These are phyloP conservation scores for Calephelis perditalis DNA, from an alignment of 2,888 invertebrate species.

Conservation along the genomic window DNA sequence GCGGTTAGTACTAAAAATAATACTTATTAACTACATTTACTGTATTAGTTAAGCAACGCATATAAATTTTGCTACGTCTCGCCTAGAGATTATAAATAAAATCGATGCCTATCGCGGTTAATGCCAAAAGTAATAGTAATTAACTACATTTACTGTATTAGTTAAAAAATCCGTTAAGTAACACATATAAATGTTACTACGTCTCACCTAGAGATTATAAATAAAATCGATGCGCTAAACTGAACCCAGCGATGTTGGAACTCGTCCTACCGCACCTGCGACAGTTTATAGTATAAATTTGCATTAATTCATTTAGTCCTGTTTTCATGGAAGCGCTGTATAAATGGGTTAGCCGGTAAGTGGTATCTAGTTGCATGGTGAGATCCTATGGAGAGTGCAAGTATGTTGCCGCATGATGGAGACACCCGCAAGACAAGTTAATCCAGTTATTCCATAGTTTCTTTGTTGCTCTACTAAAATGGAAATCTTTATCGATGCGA, in stretches of 20 bases:
- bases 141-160: too few species aligned
- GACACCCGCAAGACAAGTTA: slow-evolving; percentile 16
- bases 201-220: slow-evolving; percentile 51
- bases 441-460: slow-evolving; percentile 8
- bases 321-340: slow-evolving; percentile 61
- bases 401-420: slow-evolving; percentile 22
- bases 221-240: slow-evolving; percentile 75
- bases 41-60: too few species aligned
- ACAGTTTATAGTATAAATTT: slow-evolving; percentile 78
- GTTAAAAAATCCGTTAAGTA: slow-evolving; percentile 40
- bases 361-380: slow-evolving; percentile 59
- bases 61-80: slow-evolving; percentile 30
- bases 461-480: slow-evolving; percentile 11
- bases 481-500: slow-evolving; percentile 5
- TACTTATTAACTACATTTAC: too few species aligned
- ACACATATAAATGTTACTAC: slow-evolving; percentile 23
- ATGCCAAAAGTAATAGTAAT: too few species aligned
- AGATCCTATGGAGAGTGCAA: slow-evolving; percentile 21
- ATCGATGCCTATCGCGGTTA: slow-evolving; percentile 62
- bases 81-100: slow-evolving; percentile 64
- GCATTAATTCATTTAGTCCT: slow-evolving; percentile 77
- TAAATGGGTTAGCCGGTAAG: slow-evolving; percentile 78
- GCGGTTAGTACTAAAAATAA: slow-evolving; percentile 33
- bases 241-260: slow-evolving; percentile 70
- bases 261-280: slow-evolving; percentile 74